Evolutionary conservation across 2,888 invertebrate species (phyloP).

Genomic region (Tipula vernalis): DNA sequence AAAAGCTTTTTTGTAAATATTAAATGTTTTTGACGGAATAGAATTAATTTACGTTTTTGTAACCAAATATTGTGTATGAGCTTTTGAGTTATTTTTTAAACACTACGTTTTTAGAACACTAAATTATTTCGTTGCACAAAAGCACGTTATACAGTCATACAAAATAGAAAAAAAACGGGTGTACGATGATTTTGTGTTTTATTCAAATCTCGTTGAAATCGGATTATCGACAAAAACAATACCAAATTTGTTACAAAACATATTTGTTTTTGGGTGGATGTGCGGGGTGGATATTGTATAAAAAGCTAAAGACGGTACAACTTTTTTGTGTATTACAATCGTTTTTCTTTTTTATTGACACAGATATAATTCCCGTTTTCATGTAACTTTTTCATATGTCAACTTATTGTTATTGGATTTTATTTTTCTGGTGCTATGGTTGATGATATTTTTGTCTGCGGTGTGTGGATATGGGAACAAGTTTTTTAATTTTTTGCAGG

Average conservation of each 20-base stretch:
- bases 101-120: neutral
- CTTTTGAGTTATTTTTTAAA: neutral
- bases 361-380: neutral
- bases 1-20: neutral
- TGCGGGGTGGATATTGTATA: neutral
- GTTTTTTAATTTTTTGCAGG: too few species aligned
- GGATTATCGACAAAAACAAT: neutral
- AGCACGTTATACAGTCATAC: neutral
- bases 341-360: neutral
- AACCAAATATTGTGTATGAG: neutral
- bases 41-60: neutral
- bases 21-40: neutral
- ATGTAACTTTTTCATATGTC: neutral
- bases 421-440: neutral
- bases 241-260: neutral
- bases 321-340: neutral
- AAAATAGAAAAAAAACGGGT: neutral
- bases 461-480: neutral
- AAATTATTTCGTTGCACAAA: neutral
- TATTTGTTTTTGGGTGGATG: neutral
- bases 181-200: neutral
- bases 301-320: neutral
- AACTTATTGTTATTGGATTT: neutral
- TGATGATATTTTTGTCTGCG: neutral
- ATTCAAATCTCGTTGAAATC: neutral